Percentiles rank a stretch among this genome's conserved stretches.
These are phyloP conservation scores for Isotomurus palustris DNA, from an alignment of 2,888 invertebrate genomes.

Conservation along the genomic window DNA sequence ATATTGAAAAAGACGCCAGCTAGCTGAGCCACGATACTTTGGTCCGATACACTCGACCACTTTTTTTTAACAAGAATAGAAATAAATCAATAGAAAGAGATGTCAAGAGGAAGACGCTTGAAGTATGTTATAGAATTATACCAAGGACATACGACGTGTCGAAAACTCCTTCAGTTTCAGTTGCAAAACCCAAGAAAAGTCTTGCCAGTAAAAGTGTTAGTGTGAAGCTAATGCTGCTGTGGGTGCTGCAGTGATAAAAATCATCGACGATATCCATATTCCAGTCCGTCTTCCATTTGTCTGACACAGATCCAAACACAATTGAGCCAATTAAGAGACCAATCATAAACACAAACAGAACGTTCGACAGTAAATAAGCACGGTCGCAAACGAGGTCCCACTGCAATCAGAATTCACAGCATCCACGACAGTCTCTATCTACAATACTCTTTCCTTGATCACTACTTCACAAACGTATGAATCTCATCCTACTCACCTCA, in stretches of 20 bases:
- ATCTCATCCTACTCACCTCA: too few relatives aligned
- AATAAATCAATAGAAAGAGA: not conserved
- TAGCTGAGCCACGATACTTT: slow-evolving; percentile 18
- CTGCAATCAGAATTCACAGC: slow-evolving; percentile 5
- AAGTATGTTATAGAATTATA: not conserved
- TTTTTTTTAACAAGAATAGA: not conserved
- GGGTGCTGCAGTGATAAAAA: slow-evolving; percentile 24
- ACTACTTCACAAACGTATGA: too few relatives aligned
- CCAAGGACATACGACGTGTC: slow-evolving; percentile 21
- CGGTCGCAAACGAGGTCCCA: slow-evolving; percentile 27
- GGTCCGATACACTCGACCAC: slow-evolving; percentile 18
- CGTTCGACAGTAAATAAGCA: slow-evolving; percentile 19
- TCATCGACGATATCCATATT: slow-evolving; percentile 22
- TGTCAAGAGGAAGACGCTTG: not conserved
- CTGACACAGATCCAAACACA: slow-evolving; percentile 25
- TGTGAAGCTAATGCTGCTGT: slow-evolving; percentile 19
- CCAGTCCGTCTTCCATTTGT: slow-evolving; percentile 19
- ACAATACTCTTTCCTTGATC: too few relatives aligned
- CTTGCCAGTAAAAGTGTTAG: slow-evolving; percentile 15
- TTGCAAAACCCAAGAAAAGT: slow-evolving; percentile 19
- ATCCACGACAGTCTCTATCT: not conserved
- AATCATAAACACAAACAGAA: slow-evolving; percentile 24
- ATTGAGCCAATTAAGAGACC: slow-evolving; percentile 26
- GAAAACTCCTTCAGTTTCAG: slow-evolving; percentile 17
- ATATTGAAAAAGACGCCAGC: slow-evolving; percentile 23